These are phyloP conservation scores for Clitarchus hookeri DNA, from an alignment of 2,888 invertebrate species.

Conservation along the genomic window DNA sequence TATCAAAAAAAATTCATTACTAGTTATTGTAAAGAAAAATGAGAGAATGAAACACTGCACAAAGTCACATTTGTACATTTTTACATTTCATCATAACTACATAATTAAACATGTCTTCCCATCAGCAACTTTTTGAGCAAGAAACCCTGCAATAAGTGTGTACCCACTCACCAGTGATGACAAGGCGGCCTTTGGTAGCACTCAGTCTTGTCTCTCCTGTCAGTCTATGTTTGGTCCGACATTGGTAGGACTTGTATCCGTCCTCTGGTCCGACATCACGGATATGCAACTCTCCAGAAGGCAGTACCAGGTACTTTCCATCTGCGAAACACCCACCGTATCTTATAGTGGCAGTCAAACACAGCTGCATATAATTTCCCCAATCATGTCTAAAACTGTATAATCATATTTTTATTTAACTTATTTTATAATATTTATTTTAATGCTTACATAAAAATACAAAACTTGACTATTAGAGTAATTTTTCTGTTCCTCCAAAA, in stretches of 20 bases:
- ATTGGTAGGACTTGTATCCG: slow-evolving; percentile 92
- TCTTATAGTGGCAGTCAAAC: background rate
- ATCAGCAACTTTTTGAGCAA: slow-evolving; percentile 1
- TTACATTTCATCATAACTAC: background rate
- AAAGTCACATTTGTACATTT: too few relatives aligned
- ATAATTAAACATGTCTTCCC: background rate
- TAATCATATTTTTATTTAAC: too few relatives aligned
- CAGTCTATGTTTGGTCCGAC: slow-evolving; percentile 89
- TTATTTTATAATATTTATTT: background rate
- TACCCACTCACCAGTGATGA: slow-evolving; percentile 88
- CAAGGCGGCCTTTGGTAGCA: slow-evolving; percentile 90
- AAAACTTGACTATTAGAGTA: background rate
- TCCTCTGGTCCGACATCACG: slow-evolving; percentile 94
- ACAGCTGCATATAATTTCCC: background rate
- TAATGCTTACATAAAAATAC: background rate
- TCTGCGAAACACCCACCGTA: slow-evolving; percentile 61
- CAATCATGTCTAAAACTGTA: background rate
- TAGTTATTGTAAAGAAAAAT: too few relatives aligned
- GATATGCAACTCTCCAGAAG: slow-evolving; percentile 94
- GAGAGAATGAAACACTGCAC: background rate
- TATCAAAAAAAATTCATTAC: too few relatives aligned
- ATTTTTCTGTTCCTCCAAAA: background rate
- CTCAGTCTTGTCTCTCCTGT: slow-evolving; percentile 92
- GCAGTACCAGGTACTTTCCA: slow-evolving; percentile 92
- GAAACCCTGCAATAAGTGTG: background rate